Evolutionary conservation across 2,888 invertebrate genomes (phyloP).

Genomic region (Nomada hirtipes): DNA sequence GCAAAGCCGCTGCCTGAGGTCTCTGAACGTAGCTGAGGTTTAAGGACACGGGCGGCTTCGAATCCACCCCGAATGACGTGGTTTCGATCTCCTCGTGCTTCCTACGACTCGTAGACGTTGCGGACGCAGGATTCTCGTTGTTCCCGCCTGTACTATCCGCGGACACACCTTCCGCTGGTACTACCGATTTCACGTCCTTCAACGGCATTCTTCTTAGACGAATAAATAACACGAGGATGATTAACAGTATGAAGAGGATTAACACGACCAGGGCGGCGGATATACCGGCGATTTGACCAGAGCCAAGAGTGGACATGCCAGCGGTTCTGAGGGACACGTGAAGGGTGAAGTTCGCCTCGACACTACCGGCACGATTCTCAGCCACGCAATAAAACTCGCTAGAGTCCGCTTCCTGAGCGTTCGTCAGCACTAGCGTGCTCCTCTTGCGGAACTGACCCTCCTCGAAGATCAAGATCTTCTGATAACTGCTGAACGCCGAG

Average conservation of each 20-base stretch:
- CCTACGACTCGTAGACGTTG: conserved; percentile 70
- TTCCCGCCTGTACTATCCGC: conserved; percentile 79
- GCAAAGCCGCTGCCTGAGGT: conserved; percentile 67
- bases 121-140: conserved; percentile 65
- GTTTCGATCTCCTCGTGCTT: conserved; percentile 79
- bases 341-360: conserved; percentile 95
- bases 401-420: conserved; percentile 93
- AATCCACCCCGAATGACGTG: conserved; percentile 76
- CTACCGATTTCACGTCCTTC: conserved; percentile 90
- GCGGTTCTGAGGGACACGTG: conserved; percentile 92
- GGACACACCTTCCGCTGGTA: conserved; percentile 84
- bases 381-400: conserved; percentile 95
- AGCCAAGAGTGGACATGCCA: conserved; percentile 92
- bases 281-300: conserved; percentile 93
- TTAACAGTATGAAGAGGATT: conserved; percentile 90
- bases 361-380: conserved; percentile 94
- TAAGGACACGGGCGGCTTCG: conserved; percentile 78
- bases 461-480: conserved; percentile 91
- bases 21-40: conserved; percentile 80
- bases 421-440: conserved; percentile 91
- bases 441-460: conserved; percentile 91
- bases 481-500: conserved; percentile 91
- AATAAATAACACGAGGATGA: conserved; percentile 90
- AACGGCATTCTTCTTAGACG: conserved; percentile 90
- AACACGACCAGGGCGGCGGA: conserved; percentile 93